Base-by-base conservation (phyloP, 2,888 invertebrate species). In the Dryobotodes eremita region DNA sequence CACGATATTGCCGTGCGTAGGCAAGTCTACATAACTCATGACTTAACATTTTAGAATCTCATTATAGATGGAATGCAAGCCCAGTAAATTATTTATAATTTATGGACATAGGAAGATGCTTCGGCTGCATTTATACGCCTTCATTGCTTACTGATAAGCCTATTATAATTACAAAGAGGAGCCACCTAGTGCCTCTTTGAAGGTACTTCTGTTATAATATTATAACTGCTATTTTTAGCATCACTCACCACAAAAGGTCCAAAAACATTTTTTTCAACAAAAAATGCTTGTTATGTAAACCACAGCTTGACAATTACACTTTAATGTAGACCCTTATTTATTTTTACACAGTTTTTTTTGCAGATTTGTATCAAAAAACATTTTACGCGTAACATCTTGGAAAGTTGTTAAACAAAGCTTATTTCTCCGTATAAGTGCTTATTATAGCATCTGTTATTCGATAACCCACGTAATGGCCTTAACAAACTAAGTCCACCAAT, bases 41-140 rank as follows among this genome's bases (percentile, higher is more conserved):
- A 70, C 66, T 73, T 74, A 70, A 74, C 76, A 75, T 88, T 83
- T 77, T 75, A 82, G 53, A 80, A 79, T 79, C 31, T 73, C 50
- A 85, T 80, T 82, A 77, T n/a, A 61, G 55, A 77, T 26, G 20
- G 64, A 59, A 74, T 53, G 36, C 64, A 70, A 36, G 26, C 36
- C 59, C 42, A 65, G 79, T 74, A 79, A 79, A 84, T 81, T 72
- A 80, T 80, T 71, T 71, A 64, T 66, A 72, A 80, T 74, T 76
- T 80, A 83, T 70, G 69, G 42, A 69, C 57, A 53, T 48, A 64
- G 59, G 77, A 78, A 77, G 73, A 71, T 64, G 53, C 53, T 74
- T 71, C 70, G 31, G 26, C 20, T 64, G 71, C 73, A 66, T 74
- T 48, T 71, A 36, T 70, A 85, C 55, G 80, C 59, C 81, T 68